Evolutionary conservation across 2,888 invertebrate species (phyloP).

Genomic region (Tuberolachnus salignus): DNA sequence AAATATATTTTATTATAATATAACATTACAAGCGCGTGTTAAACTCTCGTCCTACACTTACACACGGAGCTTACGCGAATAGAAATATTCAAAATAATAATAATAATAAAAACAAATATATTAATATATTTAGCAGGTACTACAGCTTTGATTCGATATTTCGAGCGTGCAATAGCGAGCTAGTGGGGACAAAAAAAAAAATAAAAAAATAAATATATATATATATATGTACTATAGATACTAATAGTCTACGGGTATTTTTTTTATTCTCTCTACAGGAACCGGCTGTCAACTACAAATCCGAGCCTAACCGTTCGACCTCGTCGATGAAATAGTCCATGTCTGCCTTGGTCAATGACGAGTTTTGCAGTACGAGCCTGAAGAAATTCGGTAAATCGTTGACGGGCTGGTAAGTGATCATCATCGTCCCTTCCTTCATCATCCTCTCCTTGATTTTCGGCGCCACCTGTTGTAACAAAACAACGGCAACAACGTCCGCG

Average conservation of each 20-base stretch:
- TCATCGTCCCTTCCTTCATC: slow-evolving; percentile 93
- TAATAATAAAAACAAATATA: slow-evolving; percentile 17
- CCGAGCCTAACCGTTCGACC: slow-evolving; percentile 76
- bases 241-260: too few relatives aligned
- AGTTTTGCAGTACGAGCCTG: slow-evolving; percentile 90
- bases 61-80: neutral
- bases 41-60: neutral
- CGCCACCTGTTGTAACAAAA: slow-evolving; percentile 69
- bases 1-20: neutral
- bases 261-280: slow-evolving; percentile 3
- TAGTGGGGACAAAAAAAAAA: slow-evolving; percentile 6
- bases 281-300: slow-evolving; percentile 18
- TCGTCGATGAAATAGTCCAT: slow-evolving; percentile 87
- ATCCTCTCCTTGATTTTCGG: slow-evolving; percentile 92
- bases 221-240: neutral
- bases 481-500: neutral
- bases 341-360: slow-evolving; percentile 80
- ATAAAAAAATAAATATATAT: too few relatives aligned
- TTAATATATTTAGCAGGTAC: neutral
- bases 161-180: neutral
- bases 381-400: slow-evolving; percentile 90
- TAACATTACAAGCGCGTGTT: neutral
- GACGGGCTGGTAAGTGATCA: slow-evolving; percentile 94
- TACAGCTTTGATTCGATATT: slow-evolving; percentile 9
- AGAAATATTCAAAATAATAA: slow-evolving; percentile 15